Conservation (phyloP, 2,113 vertebrate species). For the Marmota monax region DNA sequence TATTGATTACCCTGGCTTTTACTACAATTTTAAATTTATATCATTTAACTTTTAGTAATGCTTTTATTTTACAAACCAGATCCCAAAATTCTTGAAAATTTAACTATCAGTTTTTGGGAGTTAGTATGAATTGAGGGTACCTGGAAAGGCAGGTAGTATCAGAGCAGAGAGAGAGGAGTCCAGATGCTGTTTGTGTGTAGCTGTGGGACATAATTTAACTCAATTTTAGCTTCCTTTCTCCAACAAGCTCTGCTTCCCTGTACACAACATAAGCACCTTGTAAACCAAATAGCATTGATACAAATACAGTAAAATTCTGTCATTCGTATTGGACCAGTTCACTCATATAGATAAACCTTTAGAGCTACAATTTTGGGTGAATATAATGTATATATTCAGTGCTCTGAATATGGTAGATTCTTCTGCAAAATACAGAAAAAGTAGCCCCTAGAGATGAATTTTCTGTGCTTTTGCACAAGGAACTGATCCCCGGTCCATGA, state of each 20-base stretch:
- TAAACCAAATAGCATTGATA: background rate
- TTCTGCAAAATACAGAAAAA: background rate
- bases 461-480: background rate
- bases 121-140: background rate
- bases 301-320: constrained; percentile 7
- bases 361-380: background rate
- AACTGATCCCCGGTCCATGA: background rate
- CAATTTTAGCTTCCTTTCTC: constrained; percentile 29
- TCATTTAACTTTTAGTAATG: constrained; percentile 12
- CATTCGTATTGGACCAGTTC: background rate
- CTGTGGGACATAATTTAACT: background rate
- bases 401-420: background rate
- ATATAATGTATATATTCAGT: background rate
- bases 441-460: background rate
- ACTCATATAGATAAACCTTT: background rate
- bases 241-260: background rate
- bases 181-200: background rate
- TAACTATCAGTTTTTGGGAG: background rate
- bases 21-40: background rate
- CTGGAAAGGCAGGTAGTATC: background rate
- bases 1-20: background rate
- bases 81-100: constrained; percentile 39
- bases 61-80: background rate
- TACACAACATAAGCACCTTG: background rate
- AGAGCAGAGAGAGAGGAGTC: background rate